Evolutionary conservation across 2,888 invertebrate genomes (phyloP).

Genomic region (Acanthopleura granulata): DNA sequence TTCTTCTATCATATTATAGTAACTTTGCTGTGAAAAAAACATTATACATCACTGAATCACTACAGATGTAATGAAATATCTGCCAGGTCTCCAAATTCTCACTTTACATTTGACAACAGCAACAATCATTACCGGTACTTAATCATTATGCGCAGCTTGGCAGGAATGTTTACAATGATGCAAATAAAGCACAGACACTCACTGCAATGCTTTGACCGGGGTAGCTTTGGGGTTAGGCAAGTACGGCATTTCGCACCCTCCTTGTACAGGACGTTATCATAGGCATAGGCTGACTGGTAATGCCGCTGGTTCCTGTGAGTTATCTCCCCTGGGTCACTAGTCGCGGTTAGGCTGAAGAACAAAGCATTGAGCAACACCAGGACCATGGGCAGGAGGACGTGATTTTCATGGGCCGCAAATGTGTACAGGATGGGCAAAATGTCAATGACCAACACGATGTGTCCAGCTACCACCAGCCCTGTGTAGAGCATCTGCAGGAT

Average conservation of each 20-base stretch:
- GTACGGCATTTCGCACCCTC: slow-evolving; percentile 48
- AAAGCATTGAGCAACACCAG: slow-evolving; percentile 49
- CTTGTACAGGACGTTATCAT: slow-evolving; percentile 55
- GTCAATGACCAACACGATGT: slow-evolving; percentile 55
- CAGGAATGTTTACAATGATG: not conserved
- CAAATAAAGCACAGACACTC: slow-evolving; percentile 35
- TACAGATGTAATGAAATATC: too few species aligned
- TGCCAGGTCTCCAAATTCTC: too few species aligned
- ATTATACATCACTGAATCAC: too few species aligned
- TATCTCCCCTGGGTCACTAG: slow-evolving; percentile 59
- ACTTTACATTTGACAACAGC: too few species aligned
- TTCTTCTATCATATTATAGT: too few species aligned
- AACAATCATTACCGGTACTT: too few species aligned
- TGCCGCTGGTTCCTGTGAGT: slow-evolving; percentile 41
- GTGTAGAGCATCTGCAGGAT: slow-evolving; percentile 59
- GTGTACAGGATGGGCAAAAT: slow-evolving; percentile 55
- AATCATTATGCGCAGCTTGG: not conserved
- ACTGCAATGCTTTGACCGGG: slow-evolving; percentile 67
- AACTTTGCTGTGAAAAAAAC: too few species aligned
- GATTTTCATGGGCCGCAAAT: slow-evolving; percentile 53
- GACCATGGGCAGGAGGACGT: slow-evolving; percentile 52
- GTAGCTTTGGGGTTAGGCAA: slow-evolving; percentile 58
- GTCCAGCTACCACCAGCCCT: slow-evolving; percentile 47
- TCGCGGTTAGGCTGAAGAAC: slow-evolving; percentile 55
- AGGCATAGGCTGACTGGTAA: slow-evolving; percentile 44